Evolutionary conservation across 2,888 invertebrate species (phyloP), one percentile per base, ranked within the genome.

Genomic region (Salticus scenicus): DNA sequence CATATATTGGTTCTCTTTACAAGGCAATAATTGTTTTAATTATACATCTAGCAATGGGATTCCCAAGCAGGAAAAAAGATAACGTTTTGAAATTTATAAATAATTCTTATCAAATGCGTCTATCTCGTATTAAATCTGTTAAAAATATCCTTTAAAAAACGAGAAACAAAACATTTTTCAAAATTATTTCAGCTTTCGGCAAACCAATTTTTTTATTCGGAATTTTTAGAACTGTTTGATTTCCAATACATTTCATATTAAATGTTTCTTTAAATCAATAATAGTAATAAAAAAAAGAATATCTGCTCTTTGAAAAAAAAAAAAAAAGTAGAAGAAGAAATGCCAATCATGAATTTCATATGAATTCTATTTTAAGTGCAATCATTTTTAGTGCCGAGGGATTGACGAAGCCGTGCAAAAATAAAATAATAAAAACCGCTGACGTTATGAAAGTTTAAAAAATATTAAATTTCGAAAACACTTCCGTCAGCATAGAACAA

Each of bases 381-480:
- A 70, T 83, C 75, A 70, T 76, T 72, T 70, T 70, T 42, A 57
- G 47, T 28, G 57, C 66, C 69, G 27, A 57, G 31, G 28, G 47
- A 71, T 24, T 28, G 76, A 76, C 70, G 76, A 76, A 75, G 71
- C 31, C 76, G 72, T 82, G 76, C 82, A 83, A 83, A 83, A 75
- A 82, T 64, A 76, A 64, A 82, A 75, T 74, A 69, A 74, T 64
- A 70, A 66, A 77, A 77, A 84, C 47, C 67, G 83, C 83, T 84
- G 83, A 84, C 77, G 77, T 66, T 76, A 83, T 83, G 83, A 77
- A 77, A 84, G 83, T 84, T 84, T 84, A 84, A 84, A 83, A 77
- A 84, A 84, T 84, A 84, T 84, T 84, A 84, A 84, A 84, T 84
- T 84, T 77, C 76, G 72, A 84, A 84, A 84, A 84, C 83, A 84